phyloP scores from a whole-genome alignment of 2,113 vertebrate genomes.

The Okapia johnstoni region DNA sequence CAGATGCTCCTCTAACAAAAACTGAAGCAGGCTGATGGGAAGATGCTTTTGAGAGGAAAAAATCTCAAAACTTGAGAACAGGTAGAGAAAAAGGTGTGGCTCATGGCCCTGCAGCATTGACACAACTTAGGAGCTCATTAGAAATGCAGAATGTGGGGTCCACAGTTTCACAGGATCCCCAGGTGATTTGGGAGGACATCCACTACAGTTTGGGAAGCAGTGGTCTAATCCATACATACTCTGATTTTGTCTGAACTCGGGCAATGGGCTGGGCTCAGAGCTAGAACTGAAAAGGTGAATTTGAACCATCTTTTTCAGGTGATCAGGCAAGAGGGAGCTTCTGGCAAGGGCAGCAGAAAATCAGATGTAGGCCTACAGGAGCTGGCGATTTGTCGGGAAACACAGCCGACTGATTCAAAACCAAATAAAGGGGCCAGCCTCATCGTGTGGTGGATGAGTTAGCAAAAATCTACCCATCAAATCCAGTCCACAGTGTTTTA shows the following conservation, averaged over 20 bases:
- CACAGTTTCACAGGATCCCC: not conserved
- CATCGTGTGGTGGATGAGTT: not conserved
- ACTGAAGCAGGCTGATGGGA: not conserved
- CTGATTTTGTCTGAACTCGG: not conserved
- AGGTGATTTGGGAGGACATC: rapidly evolving
- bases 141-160: not conserved
- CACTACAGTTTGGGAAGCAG: not conserved
- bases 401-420: not conserved
- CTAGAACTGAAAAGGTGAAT: not conserved
- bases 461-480: not conserved
- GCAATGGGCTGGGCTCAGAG: not conserved
- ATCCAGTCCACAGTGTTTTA: not conserved
- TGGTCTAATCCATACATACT: not conserved
- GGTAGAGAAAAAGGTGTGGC: not conserved
- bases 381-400: not conserved
- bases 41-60: not conserved
- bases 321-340: not conserved
- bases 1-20: not conserved
- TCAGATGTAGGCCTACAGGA: not conserved
- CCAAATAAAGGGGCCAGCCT: not conserved
- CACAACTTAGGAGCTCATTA: too few species aligned
- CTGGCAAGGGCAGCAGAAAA: not conserved
- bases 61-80: not conserved
- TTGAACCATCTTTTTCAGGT: not conserved
- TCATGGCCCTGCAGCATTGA: rapidly evolving